phyloP scores from a whole-genome alignment of 1,140 invertebrate species.

The Saccostrea echinata region DNA sequence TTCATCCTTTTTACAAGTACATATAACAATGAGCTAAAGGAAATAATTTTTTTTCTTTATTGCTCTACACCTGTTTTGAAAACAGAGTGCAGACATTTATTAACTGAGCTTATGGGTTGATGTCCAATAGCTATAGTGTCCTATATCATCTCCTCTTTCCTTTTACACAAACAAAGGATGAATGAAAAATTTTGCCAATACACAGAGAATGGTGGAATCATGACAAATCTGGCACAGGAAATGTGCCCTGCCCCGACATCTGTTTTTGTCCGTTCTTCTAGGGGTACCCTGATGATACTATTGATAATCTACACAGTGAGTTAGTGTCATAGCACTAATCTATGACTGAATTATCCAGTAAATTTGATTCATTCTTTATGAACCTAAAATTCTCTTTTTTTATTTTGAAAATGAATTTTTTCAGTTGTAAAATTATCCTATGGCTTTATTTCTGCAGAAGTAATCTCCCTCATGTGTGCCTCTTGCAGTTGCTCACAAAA shows the following conservation, averaged over 20 bases:
- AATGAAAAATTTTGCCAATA: slow-evolving; percentile 19
- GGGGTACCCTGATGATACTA: not conserved
- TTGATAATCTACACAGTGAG: not conserved
- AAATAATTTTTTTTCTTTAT: not conserved
- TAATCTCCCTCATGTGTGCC: not conserved
- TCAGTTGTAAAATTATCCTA: not conserved
- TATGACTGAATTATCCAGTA: not conserved
- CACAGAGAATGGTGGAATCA: not conserved
- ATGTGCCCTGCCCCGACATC: not conserved
- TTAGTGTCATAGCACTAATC: not conserved
- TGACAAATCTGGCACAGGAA: not conserved
- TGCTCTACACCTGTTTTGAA: not conserved
- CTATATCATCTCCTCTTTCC: not conserved
- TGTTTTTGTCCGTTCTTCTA: not conserved
- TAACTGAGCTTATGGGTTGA: not conserved
- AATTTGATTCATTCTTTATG: not conserved
- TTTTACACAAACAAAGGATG: not conserved
- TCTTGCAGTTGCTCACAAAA: not conserved
- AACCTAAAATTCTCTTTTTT: not conserved
- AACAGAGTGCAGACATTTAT: not conserved
- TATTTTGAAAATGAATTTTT: not conserved
- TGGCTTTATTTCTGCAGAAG: not conserved
- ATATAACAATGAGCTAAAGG: not conserved
- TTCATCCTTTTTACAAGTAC: not conserved
- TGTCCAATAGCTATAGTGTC: not conserved